Evolutionary conservation across 2,113 vertebrate species (phyloP).

Genomic region (Anguilla japonica): DNA sequence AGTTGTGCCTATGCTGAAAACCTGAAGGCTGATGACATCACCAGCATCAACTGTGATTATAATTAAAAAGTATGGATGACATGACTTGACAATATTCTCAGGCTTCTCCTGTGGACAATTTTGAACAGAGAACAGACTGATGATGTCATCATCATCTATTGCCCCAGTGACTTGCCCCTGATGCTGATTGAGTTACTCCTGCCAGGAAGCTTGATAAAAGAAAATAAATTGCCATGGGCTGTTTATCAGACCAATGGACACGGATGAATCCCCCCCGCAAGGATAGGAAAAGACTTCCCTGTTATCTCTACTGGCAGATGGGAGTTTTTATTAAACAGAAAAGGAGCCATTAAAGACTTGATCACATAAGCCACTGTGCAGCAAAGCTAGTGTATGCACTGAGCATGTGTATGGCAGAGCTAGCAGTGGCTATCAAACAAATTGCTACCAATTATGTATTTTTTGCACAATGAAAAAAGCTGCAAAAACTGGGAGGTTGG

Average conservation of each 20-base stretch:
- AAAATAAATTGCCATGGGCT: background rate
- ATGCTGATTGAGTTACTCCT: slow-evolving; percentile 1
- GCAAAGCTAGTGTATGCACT: background rate
- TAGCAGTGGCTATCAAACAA: background rate
- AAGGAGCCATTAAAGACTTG: background rate
- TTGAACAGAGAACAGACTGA: background rate
- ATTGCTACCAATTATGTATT: background rate
- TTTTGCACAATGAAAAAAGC: background rate
- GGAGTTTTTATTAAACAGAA: slow-evolving; percentile 3
- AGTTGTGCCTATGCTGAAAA: background rate
- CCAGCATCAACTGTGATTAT: background rate
- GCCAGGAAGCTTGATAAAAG: background rate
- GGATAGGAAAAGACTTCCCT: background rate
- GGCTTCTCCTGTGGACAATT: background rate
- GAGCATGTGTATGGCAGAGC: background rate
- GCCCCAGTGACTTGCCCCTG: background rate
- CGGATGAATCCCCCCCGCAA: background rate
- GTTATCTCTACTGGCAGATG: background rate
- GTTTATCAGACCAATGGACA: slow-evolving; percentile 2
- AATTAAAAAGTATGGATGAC: background rate
- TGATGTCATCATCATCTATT: background rate
- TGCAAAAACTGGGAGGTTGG: background rate
- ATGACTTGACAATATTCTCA: background rate
- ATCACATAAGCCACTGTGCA: background rate
- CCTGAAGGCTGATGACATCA: background rate